Conservation (phyloP, 2,888 invertebrate genomes). For the Meganola albula region DNA sequence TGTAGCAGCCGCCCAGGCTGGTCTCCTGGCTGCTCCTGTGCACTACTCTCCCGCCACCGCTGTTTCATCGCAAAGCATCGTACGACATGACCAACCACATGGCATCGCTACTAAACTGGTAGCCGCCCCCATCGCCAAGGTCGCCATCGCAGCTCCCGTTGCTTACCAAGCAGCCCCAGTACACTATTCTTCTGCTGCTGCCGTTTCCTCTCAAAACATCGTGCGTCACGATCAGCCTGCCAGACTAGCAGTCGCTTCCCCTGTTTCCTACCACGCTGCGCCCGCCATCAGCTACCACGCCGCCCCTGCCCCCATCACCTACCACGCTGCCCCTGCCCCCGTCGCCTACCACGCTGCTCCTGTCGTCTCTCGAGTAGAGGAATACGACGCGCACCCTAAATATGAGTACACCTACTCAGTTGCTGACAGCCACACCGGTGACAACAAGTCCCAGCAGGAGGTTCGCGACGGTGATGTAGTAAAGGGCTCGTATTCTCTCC, state of each 20-base stretch:
- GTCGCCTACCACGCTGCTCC: slow-evolving; percentile 23
- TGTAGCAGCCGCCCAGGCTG: slow-evolving; percentile 35
- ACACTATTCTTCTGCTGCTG: slow-evolving; percentile 26
- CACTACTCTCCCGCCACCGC: slow-evolving; percentile 49
- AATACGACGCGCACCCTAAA: slow-evolving; percentile 41
- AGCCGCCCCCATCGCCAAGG: neutral
- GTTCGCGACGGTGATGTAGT: slow-evolving; percentile 64
- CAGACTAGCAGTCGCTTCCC: slow-evolving; percentile 10
- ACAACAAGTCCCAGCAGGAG: slow-evolving; percentile 70
- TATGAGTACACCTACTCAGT: slow-evolving; percentile 71
- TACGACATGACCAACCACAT: slow-evolving; percentile 36
- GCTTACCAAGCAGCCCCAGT: slow-evolving; percentile 29
- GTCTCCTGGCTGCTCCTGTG: slow-evolving; percentile 44
- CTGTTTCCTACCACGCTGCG: slow-evolving; percentile 21
- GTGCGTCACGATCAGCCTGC: slow-evolving; percentile 34
- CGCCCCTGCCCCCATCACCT: slow-evolving; percentile 22
- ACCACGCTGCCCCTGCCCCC: slow-evolving; percentile 13
- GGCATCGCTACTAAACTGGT: slow-evolving; percentile 24
- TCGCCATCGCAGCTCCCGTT: neutral
- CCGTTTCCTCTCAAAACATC: slow-evolving; percentile 45
- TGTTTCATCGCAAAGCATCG: slow-evolving; percentile 50
- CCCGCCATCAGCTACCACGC: slow-evolving; percentile 23
- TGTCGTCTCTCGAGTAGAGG: slow-evolving; percentile 31
- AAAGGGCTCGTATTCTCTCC: slow-evolving; percentile 65
- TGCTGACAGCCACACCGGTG: slow-evolving; percentile 69